phyloP scores from a whole-genome alignment of 1,140 invertebrate genomes.

The Ridgeia piscesae region DNA sequence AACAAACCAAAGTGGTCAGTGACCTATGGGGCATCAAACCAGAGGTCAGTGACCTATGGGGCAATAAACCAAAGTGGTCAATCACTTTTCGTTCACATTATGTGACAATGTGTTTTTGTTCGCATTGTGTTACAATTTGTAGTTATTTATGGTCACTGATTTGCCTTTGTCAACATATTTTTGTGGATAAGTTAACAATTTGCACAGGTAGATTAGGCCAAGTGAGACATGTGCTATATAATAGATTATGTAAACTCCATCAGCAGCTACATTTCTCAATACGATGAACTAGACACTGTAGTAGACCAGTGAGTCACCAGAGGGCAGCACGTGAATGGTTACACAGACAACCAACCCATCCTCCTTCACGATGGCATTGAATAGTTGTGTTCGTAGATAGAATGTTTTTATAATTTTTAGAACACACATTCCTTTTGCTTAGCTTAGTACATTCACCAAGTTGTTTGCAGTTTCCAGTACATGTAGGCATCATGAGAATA shows the following conservation, averaged over 20 bases:
- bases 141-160: too few relatives aligned
- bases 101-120: too few relatives aligned
- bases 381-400: not conserved
- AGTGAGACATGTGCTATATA: not conserved
- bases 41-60: constrained; percentile 71
- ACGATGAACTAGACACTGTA: not conserved
- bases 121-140: too few relatives aligned
- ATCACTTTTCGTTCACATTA: too few relatives aligned
- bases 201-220: not conserved
- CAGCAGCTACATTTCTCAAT: not conserved
- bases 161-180: too few relatives aligned
- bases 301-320: not conserved
- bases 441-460: not conserved
- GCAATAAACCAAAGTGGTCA: not conserved
- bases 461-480: not conserved
- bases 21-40: too few relatives aligned
- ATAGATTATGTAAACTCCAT: not conserved
- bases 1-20: not conserved
- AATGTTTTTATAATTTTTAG: not conserved
- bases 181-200: not conserved
- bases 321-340: not conserved
- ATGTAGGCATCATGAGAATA: too few relatives aligned
- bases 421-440: not conserved
- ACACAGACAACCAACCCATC: not conserved
- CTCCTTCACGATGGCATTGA: not conserved